Conservation (phyloP, 2,797 vertebrate species). For the Arrhamphus sclerolepis region DNA sequence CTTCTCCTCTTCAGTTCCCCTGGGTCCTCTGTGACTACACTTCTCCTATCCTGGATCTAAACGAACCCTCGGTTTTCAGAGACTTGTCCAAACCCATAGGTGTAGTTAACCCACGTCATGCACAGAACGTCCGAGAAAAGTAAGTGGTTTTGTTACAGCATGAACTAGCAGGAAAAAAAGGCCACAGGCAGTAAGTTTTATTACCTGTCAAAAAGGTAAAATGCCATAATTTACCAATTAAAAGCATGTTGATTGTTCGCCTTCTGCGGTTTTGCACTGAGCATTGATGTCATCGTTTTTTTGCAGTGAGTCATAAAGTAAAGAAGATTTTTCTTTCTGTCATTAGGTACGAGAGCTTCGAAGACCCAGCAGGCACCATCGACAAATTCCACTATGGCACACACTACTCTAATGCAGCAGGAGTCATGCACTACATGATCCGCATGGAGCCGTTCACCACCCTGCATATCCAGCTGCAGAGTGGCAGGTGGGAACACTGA, state of each 20-base stretch:
- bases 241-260: too few relatives aligned
- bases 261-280: too few relatives aligned
- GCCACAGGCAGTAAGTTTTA: too few relatives aligned
- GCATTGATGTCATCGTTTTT: too few relatives aligned
- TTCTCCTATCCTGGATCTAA: constrained; percentile 88
- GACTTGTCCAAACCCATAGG: constrained; percentile 97
- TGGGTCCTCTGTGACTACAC: constrained; percentile 94
- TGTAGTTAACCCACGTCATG: constrained; percentile 92
- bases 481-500: constrained; percentile 84
- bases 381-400: constrained; percentile 99
- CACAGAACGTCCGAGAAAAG: constrained; percentile 95
- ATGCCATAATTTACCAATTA: too few relatives aligned
- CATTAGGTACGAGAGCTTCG: constrained; percentile 94
- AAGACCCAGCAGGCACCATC: constrained; percentile 92
- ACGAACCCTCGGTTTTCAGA: constrained; percentile 88
- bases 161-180: background rate
- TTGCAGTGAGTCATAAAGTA: too few relatives aligned
- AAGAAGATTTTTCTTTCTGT: background rate
- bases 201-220: too few relatives aligned
- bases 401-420: constrained; percentile 97
- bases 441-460: constrained; percentile 95
- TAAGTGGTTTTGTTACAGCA: constrained; percentile 65
- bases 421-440: constrained; percentile 99
- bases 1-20: constrained; percentile 84
- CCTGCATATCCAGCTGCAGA: constrained; percentile 96